Percentiles rank a stretch among this genome's conserved stretches.
Conservation (phyloP, 1,140 invertebrate species). For the Neodiprion fabricii region DNA sequence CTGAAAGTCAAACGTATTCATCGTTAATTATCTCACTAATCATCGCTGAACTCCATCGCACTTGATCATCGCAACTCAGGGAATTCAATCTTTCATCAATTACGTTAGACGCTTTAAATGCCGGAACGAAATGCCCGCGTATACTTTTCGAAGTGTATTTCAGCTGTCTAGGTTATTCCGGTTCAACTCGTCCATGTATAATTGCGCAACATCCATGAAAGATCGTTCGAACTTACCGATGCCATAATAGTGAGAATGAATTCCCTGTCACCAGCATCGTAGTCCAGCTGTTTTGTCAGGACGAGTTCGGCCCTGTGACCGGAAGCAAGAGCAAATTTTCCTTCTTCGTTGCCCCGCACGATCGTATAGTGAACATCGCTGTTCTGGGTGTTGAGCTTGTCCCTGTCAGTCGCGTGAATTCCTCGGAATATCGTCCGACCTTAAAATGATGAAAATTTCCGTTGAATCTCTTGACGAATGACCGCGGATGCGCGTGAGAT, state of each 20-base stretch:
- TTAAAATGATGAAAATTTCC: conserved; percentile 43
- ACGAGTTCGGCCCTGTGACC: conserved; percentile 77
- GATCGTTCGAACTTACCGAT: conserved; percentile 65
- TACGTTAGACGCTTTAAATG: not conserved
- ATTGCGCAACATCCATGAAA: not conserved
- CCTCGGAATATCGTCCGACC: conserved; percentile 82
- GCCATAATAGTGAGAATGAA: conserved; percentile 80
- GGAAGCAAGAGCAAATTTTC: conserved; percentile 80
- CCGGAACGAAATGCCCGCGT: not conserved
- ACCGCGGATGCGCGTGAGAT: no score
- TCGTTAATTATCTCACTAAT: conserved; percentile 18
- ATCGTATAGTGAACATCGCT: conserved; percentile 87
- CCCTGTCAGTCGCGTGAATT: conserved; percentile 79
- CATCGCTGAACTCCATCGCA: not conserved
- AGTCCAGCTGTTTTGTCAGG: conserved; percentile 77
- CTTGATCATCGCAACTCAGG: not conserved
- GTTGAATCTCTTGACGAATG: no score
- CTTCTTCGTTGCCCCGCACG: conserved; percentile 75
- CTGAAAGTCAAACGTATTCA: conserved; percentile 55
- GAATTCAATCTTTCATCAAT: not conserved
- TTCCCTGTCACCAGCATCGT: conserved; percentile 77
- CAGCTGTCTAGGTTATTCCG: no score
- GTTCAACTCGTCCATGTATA: not conserved
- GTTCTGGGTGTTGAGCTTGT: conserved; percentile 89
- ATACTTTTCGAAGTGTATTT: no score